Evolutionary conservation across 2,797 vertebrate genomes (phyloP), one percentile per base, ranked within the genome.

Genomic region (Pseudomugil gertrudae): DNA sequence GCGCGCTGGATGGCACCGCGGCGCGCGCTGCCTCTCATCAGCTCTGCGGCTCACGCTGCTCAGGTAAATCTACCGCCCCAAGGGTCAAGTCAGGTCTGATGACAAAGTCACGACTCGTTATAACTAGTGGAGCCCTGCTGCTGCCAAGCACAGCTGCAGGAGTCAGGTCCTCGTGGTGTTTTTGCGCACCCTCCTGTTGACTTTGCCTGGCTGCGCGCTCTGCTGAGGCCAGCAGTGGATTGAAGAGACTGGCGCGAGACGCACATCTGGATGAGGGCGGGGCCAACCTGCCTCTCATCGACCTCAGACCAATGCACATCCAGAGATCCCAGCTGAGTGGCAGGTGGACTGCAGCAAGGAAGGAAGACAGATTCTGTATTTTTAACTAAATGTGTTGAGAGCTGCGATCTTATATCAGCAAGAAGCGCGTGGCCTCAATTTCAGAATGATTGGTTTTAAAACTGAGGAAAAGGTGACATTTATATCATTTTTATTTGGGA

Each of bases 191-290:
- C 81, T 79, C 81, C 84, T 79, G 75, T 78, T 82, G 87, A 88
- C 81, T 85, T 62, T 70, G 19, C 57, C 71, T 52, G 47, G 81
- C 69, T 87, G 77, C 57, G 68, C 72, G 9, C 79, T 79, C 78
- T 79, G 79, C 78, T 32, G 76, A 63, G 70, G 67, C 73, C 84
- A 80, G 69, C 74, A 51, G 74, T 23, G 73, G 60, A 85, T 75
- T 77, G 79, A 74, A 8, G 69, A 71, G 64, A 27, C 36, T 2
- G 51, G 56, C 66, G 69, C 64, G 74, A 61, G 62, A 64, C 56
- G 81, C 89, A 90, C 90, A 92, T 90, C 89, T 91, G 91, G 86
- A 79, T 45, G 73, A 82, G 81, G 91, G 90, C 81, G 87, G 86
- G 69, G 59, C 80, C 63, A 61, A 54, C 50, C 69, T 62, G 61